A percentile compares a stretch with the other conserved stretches of the same genome.
Conservation (phyloP, 2,797 vertebrate species). For the Hoplostethus atlanticus region DNA sequence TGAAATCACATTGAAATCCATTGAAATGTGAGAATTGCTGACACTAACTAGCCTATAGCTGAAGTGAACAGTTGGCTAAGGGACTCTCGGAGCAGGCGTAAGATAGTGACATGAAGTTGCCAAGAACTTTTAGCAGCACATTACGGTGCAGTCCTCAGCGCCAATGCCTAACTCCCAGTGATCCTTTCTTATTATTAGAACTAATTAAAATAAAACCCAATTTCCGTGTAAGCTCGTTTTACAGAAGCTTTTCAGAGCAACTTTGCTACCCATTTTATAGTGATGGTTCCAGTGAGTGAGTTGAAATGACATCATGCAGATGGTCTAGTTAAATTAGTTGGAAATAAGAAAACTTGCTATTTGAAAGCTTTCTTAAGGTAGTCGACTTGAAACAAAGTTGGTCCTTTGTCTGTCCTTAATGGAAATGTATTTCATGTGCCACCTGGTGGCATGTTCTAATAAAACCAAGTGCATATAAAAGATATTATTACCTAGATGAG, state of each 20-base stretch:
- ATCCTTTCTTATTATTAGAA: constrained; percentile 78
- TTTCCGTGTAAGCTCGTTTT: constrained; percentile 68
- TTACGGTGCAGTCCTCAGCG: constrained; percentile 38
- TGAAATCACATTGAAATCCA: neutral
- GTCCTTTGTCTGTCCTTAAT: constrained; percentile 45
- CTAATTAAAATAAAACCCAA: constrained; percentile 79
- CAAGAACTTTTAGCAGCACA: constrained; percentile 57
- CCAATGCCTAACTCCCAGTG: constrained; percentile 60
- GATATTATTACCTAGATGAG: neutral
- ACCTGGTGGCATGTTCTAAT: constrained; percentile 58
- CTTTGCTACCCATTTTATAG: constrained; percentile 61
- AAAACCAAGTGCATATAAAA: constrained; percentile 18
- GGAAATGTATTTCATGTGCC: constrained; percentile 50
- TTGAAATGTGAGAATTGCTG: constrained; percentile 13
- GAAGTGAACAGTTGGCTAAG: constrained; percentile 44
- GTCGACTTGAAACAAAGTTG: constrained; percentile 40
- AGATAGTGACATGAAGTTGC: constrained; percentile 56
- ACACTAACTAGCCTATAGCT: constrained; percentile 17
- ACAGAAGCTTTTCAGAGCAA: constrained; percentile 47
- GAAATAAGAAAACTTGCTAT: constrained; percentile 54
- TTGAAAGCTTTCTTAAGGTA: constrained; percentile 50
- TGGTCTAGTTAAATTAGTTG: constrained; percentile 73
- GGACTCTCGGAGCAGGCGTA: constrained; percentile 14
- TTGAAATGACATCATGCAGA: constrained; percentile 77
- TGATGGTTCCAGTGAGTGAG: constrained; percentile 71